A percentile compares a stretch with the other conserved stretches of the same genome.
These are phyloP conservation scores for Halyomorpha halys DNA, from an alignment of 1,140 invertebrate species.

Conservation along the genomic window DNA sequence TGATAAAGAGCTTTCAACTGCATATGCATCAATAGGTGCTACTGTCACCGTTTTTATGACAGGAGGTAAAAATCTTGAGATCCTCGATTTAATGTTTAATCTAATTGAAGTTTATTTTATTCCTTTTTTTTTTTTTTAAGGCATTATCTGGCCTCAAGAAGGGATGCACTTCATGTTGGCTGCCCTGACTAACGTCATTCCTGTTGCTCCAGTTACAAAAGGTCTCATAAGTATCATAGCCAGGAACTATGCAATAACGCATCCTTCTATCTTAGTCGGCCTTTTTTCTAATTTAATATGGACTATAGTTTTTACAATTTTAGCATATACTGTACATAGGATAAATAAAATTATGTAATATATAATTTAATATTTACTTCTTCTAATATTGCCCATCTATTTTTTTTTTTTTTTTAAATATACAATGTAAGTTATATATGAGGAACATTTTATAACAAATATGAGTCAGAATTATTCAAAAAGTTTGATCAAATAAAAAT, in stretches of 20 bases:
- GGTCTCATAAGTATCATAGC: background rate
- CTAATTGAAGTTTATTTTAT: background rate
- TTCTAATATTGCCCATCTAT: too few species aligned
- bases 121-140: background rate
- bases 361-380: too few species aligned
- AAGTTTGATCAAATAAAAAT: too few species aligned
- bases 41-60: constrained; percentile 44
- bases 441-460: too few species aligned
- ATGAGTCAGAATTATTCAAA: too few species aligned
- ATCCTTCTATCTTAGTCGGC: background rate
- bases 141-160: background rate
- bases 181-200: background rate
- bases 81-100: too few species aligned
- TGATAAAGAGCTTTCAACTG: constrained; percentile 42
- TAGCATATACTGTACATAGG: constrained; percentile 1
- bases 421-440: too few species aligned
- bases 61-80: constrained; percentile 35
- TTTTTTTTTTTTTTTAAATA: too few species aligned
- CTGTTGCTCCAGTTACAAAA: background rate
- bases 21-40: constrained; percentile 43
- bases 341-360: constrained; percentile 2
- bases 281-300: background rate
- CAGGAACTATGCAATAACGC: background rate
- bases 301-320: background rate
- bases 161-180: constrained; percentile 2